Evolutionary conservation across 2,888 invertebrate genomes (phyloP).

Genomic region (Carcina quercana): DNA sequence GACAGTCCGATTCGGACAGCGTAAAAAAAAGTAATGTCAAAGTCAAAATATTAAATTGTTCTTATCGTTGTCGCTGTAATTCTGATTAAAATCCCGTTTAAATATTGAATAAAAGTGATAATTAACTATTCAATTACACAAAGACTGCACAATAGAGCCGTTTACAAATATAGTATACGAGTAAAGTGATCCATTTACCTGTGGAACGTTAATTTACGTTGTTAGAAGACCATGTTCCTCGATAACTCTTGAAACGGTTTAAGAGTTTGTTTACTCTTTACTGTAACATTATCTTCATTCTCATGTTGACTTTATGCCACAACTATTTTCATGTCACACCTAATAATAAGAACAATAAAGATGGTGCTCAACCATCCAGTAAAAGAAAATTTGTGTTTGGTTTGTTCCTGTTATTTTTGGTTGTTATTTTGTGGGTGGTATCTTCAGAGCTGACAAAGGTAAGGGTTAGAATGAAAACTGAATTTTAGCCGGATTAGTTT

Average conservation of each 20-base stretch:
- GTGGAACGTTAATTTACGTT: not conserved
- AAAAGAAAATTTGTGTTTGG: constrained; percentile 82
- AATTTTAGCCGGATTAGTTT: too few species aligned
- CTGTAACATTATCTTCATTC: constrained; percentile 37
- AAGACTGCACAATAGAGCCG: too few species aligned
- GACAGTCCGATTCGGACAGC: too few species aligned
- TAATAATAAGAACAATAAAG: constrained; percentile 54
- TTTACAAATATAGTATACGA: too few species aligned
- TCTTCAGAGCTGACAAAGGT: constrained; percentile 97
- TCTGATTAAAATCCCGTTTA: constrained; percentile 2
- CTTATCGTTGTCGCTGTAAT: not conserved
- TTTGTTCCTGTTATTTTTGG: constrained; percentile 88
- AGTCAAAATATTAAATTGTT: constrained; percentile 2
- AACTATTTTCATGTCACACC: constrained; percentile 59
- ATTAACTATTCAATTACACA: constrained; percentile 1
- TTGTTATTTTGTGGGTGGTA: constrained; percentile 96
- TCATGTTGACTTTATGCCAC: constrained; percentile 70
- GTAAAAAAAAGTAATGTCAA: constrained; percentile 4
- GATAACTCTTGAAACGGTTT: constrained; percentile 3
- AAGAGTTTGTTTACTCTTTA: constrained; percentile 14
- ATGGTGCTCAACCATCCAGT: constrained; percentile 48
- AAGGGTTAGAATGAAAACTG: too few species aligned
- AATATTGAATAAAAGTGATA: constrained; percentile 1
- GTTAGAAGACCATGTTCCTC: constrained; percentile 2
- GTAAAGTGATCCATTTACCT: not conserved